Conservation (phyloP, 2,797 vertebrate species). For the Antrozous pallidus region DNA sequence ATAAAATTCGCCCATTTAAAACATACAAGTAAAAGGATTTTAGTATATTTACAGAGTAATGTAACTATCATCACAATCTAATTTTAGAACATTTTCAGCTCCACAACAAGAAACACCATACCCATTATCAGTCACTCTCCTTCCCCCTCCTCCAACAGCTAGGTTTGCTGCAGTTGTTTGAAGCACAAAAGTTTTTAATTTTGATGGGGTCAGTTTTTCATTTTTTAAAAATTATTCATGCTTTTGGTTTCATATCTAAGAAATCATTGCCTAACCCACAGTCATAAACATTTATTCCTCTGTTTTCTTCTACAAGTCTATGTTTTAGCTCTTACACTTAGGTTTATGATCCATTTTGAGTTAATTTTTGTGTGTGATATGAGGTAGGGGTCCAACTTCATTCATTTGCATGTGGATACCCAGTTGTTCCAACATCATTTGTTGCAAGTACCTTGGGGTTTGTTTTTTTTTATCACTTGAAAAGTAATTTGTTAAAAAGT, state of each 20-base stretch:
- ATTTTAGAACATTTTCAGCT: neutral
- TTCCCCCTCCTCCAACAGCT: neutral
- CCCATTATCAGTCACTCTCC: neutral
- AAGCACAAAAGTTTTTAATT: neutral
- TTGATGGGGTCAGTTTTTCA: neutral
- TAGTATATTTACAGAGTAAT: neutral
- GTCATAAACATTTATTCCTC: neutral
- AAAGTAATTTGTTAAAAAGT: neutral
- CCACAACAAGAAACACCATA: neutral
- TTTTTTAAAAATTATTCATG: neutral
- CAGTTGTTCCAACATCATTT: neutral
- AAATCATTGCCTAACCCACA: neutral
- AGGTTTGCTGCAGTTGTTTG: neutral
- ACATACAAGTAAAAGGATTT: neutral
- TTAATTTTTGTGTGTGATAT: neutral
- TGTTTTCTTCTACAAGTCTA: neutral
- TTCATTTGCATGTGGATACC: neutral
- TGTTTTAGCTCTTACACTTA: conserved; percentile 20
- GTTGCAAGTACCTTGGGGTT: neutral
- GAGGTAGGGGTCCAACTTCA: neutral
- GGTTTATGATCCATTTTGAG: neutral
- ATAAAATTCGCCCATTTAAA: neutral
- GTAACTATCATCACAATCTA: neutral
- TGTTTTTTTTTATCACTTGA: neutral
- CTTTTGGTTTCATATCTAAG: neutral